phyloP scores from a whole-genome alignment of 2,888 invertebrate genomes.

The Drosophila anceps region DNA sequence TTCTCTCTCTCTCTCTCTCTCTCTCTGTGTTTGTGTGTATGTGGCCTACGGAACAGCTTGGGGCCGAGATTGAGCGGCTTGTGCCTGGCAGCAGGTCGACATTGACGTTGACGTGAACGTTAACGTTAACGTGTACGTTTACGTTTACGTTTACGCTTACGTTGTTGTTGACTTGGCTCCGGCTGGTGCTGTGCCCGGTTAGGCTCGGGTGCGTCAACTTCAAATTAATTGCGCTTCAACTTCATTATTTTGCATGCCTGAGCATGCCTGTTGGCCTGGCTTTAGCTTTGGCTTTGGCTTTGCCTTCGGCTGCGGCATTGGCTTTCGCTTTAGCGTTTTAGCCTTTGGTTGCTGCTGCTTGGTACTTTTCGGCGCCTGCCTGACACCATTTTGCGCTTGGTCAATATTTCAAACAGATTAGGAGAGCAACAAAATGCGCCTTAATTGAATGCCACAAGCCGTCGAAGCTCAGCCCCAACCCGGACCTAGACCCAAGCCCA shows the following conservation, averaged over 20 bases:
- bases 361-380: slow-evolving; percentile 49
- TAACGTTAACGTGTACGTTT: slow-evolving; percentile 10
- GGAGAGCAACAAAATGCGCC: slow-evolving; percentile 73
- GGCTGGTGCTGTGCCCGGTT: not conserved
- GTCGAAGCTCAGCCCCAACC: slow-evolving; percentile 18
- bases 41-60: not conserved
- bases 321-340: not conserved
- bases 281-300: slow-evolving; percentile 4
- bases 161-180: slow-evolving; percentile 6
- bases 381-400: slow-evolving; percentile 78
- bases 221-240: slow-evolving; percentile 80
- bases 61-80: slow-evolving; percentile 30
- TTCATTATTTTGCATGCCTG: slow-evolving; percentile 79
- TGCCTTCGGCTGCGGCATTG: not conserved
- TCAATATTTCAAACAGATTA: slow-evolving; percentile 80
- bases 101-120: slow-evolving; percentile 14
- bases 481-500: not conserved
- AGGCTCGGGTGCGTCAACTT: slow-evolving; percentile 53
- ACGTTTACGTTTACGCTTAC: slow-evolving; percentile 8
- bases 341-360: slow-evolving; percentile 29
- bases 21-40: not conserved
- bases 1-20: too few relatives aligned
- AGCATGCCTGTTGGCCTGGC: slow-evolving; percentile 57
- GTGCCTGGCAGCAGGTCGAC: slow-evolving; percentile 43
- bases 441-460: slow-evolving; percentile 71